phyloP scores from a whole-genome alignment of 2,797 vertebrate genomes.

The Lepus oiostolus region DNA sequence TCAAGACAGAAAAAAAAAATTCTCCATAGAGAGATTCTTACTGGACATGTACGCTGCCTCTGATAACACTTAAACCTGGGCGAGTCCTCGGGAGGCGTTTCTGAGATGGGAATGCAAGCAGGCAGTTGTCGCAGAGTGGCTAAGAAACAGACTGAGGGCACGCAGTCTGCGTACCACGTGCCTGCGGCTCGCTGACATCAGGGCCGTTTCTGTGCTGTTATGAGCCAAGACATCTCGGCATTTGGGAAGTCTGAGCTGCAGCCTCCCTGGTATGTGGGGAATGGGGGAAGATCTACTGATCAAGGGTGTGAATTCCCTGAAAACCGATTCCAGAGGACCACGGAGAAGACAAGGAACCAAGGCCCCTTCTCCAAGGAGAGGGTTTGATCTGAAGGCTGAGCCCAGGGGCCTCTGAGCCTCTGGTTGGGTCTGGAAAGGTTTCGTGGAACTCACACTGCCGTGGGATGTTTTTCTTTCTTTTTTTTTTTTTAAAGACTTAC shows the following conservation, averaged over 20 bases:
- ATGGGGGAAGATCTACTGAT: background rate
- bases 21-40: background rate
- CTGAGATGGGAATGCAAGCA: background rate
- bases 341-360: background rate
- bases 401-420: rapidly evolving
- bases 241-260: background rate
- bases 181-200: background rate
- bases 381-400: background rate
- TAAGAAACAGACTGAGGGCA: background rate
- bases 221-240: background rate
- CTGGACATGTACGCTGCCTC: background rate
- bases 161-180: no score
- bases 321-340: background rate
- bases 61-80: background rate
- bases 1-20: background rate
- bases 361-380: background rate
- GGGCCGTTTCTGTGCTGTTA: background rate
- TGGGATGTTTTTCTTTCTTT: no score
- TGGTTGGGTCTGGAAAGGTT: background rate
- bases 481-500: no score
- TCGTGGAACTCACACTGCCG: background rate
- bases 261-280: background rate
- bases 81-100: background rate
- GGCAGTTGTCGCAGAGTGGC: background rate
- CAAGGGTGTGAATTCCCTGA: background rate